Base-by-base conservation (phyloP, 2,888 invertebrate species). In the Parascotia fuliginaria region DNA sequence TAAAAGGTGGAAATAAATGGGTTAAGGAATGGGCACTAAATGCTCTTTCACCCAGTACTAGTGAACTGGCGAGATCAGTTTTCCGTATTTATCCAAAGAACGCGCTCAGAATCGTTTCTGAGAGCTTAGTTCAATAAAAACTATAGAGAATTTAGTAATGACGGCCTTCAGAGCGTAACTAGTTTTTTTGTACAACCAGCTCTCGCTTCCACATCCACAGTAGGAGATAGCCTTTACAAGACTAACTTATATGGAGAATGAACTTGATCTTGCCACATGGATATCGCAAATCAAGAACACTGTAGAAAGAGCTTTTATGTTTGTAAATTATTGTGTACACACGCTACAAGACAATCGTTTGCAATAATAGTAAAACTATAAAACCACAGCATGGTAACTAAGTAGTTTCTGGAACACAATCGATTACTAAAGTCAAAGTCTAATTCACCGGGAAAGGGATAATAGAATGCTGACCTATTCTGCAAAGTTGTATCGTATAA, bases 81-180 rank as follows among this genome's bases (percentile, higher is more conserved):
- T 60, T 58, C 66, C 60, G 57, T 60, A 60, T 66, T 61, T 55
- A 69, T 67, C 59, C 39, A 64, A 64, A 64, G 62, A 72, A 66
- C 68, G 55, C 55, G 51, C 60, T 60, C 73, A 75, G 79, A 76
- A 80, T 79, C 62, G 65, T 74, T 79, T 77, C 84, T 69, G 60
- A 77, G 83, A 82, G 73, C 66, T 65, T 63, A 60, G 67, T 52
- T 53, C 40, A 56, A 70, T 75, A 85, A 88, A 86, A 88, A 84
- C 79, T 74, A 74, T 71, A 65, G 73, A 71, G 84, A 84, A 85
- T 87, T 83, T 84, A 75, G 82, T 88, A 88, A 88, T 83, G 84
- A 82, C 76, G 81, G 79, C 79, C 82, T 84, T 82, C 85, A 80
- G 81, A 84, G 81, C 79, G 75, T 76, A 72, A 81, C 86, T 79